Conservation (phyloP, 2,797 vertebrate species). For the Acrossocheilus fasciatus region DNA sequence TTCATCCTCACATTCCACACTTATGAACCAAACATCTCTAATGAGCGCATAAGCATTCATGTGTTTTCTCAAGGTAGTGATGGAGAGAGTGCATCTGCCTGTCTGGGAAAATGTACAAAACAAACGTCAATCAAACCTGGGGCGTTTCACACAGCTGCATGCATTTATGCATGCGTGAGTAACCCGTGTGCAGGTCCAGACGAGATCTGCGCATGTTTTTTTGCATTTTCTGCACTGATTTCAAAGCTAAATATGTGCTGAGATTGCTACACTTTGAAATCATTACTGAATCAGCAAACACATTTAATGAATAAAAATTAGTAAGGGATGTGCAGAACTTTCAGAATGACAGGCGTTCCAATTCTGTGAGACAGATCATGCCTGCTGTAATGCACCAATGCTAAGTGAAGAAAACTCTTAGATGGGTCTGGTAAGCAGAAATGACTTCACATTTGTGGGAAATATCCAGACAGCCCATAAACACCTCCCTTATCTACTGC, state of each 20-base stretch:
- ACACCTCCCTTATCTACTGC: constrained; percentile 47
- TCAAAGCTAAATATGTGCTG: background rate
- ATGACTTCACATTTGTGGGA: constrained; percentile 51
- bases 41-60: constrained; percentile 8
- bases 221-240: constrained; percentile 4
- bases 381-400: constrained; percentile 2
- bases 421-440: constrained; percentile 47
- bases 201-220: background rate
- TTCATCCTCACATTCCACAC: constrained; percentile 36
- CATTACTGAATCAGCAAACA: background rate
- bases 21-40: constrained; percentile 37
- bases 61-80: constrained; percentile 40
- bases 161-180: constrained; percentile 10
- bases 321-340: background rate
- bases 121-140: constrained; percentile 36
- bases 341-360: background rate
- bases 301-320: background rate
- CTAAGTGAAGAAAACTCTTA: constrained; percentile 18
- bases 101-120: constrained; percentile 34
- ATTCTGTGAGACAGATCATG: background rate
- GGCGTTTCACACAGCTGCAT: constrained; percentile 21
- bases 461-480: constrained; percentile 46
- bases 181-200: constrained; percentile 1
- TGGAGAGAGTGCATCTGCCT: constrained; percentile 34
- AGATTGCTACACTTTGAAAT: background rate